These are phyloP conservation scores for Sthenelais limicola DNA, from an alignment of 2,888 invertebrate species.

Conservation along the genomic window DNA sequence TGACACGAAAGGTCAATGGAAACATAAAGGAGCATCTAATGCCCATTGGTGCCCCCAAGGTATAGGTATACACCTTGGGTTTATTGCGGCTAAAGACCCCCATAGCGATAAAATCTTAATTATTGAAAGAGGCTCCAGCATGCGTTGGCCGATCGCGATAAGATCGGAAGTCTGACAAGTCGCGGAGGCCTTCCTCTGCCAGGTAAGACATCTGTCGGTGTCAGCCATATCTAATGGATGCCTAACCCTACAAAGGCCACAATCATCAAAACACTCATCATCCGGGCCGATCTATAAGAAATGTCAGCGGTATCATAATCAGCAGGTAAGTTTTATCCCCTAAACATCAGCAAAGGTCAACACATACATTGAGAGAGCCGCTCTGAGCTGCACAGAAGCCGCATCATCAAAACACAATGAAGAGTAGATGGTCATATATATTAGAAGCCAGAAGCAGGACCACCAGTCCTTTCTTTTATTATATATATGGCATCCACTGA, in stretches of 20 bases:
- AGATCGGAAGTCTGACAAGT: slow-evolving; percentile 4
- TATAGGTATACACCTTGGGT: no score
- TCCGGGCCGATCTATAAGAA: slow-evolving; percentile 27
- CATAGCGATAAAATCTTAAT: slow-evolving; percentile 14
- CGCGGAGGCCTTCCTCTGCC: not conserved
- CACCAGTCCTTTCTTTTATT: no score
- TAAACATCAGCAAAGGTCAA: not conserved
- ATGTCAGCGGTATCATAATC: slow-evolving; percentile 24
- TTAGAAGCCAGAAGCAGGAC: no score
- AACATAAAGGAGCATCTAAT: slow-evolving; percentile 34
- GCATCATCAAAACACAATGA: no score
- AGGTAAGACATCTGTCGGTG: slow-evolving; percentile 37
- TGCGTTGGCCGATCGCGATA: not conserved
- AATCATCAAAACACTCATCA: slow-evolving; percentile 26
- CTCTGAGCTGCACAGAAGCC: no score
- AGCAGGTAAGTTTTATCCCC: not conserved
- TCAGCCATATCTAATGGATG: slow-evolving; percentile 34
- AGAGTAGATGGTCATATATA: no score
- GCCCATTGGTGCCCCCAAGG: slow-evolving; percentile 34
- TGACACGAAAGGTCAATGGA: slow-evolving; percentile 22
- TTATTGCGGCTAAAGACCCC: not conserved
- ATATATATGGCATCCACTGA: no score
- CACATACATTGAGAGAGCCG: not conserved
- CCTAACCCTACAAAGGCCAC: slow-evolving; percentile 28
- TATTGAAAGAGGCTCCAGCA: not conserved